Conservation (phyloP, 2,113 vertebrate species). For the Gambusia holbrooki region DNA sequence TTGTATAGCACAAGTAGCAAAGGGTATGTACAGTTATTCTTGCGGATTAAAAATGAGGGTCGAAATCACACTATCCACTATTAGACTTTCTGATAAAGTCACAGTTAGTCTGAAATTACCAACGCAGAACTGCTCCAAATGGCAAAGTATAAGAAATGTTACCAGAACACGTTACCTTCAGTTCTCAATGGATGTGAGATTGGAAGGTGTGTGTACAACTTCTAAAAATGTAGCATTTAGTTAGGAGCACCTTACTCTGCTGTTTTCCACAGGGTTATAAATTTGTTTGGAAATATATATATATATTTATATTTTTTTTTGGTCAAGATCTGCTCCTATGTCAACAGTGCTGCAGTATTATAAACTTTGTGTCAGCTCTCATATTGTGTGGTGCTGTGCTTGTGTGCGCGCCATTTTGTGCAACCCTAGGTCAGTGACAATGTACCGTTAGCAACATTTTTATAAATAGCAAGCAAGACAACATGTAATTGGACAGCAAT, state of each 20-base stretch:
- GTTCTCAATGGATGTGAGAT: not conserved
- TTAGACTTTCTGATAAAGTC: not conserved
- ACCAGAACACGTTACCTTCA: not conserved
- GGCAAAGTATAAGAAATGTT: not conserved
- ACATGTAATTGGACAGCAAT: too few relatives aligned
- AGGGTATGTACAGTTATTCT: too few relatives aligned
- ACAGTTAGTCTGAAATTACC: not conserved
- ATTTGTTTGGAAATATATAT: not conserved
- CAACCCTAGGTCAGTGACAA: conserved; percentile 6
- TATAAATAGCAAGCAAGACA: not conserved
- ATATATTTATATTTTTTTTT: conserved; percentile 26
- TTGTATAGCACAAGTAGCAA: too few relatives aligned
- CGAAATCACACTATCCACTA: too few relatives aligned
- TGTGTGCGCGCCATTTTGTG: conserved; percentile 23
- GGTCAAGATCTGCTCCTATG: conserved; percentile 38
- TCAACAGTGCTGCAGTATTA: conserved; percentile 41
- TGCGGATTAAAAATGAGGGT: too few relatives aligned
- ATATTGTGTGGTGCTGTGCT: conserved; percentile 28
- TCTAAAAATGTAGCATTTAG: conserved; percentile 3
- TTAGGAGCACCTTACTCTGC: conserved; percentile 2
- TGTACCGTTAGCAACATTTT: conserved; percentile 5
- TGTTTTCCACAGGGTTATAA: conserved; percentile 4
- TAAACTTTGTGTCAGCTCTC: conserved; percentile 49
- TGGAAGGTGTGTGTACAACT: conserved; percentile 4
- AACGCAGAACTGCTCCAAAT: not conserved